phyloP scores from a whole-genome alignment of 2,888 invertebrate genomes.

The Lysandra bellargus region DNA sequence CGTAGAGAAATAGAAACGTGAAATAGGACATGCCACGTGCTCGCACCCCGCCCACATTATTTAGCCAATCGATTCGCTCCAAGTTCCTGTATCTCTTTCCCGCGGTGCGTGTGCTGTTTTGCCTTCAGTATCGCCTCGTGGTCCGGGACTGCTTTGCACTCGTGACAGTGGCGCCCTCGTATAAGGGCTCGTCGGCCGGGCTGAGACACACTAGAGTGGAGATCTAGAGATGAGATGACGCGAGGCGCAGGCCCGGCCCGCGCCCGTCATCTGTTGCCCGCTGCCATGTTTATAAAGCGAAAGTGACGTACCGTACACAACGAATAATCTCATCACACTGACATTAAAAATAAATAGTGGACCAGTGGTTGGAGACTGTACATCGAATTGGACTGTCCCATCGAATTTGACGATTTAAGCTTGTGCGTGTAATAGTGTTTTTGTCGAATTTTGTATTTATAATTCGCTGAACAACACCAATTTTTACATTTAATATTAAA shows the following conservation, averaged over 20 bases:
- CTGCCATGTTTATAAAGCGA: conserved; percentile 77
- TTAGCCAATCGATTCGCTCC: conserved; percentile 73
- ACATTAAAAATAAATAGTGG: conserved; percentile 54
- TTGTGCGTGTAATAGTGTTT: background rate
- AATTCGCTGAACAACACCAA: background rate
- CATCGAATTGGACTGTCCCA: conserved; percentile 23
- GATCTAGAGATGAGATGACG: conserved; percentile 70
- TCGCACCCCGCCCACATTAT: conserved; percentile 70
- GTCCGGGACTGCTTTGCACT: background rate
- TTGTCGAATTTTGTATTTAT: background rate
- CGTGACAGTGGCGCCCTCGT: conserved; percentile 62
- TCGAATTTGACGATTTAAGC: conserved; percentile 4
- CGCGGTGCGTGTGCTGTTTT: conserved; percentile 57
- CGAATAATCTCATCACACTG: conserved; percentile 72
- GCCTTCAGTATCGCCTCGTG: conserved; percentile 55
- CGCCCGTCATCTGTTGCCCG: conserved; percentile 77
- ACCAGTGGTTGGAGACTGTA: conserved; percentile 46
- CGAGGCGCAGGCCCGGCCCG: conserved; percentile 73
- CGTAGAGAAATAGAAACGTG: conserved; percentile 18
- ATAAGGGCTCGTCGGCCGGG: conserved; percentile 45
- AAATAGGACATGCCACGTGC: conserved; percentile 68
- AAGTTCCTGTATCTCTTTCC: conserved; percentile 61
- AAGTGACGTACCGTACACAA: conserved; percentile 75
- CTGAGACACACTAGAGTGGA: conserved; percentile 57
- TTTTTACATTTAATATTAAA: background rate